Conservation (phyloP, 2,888 invertebrate species). For the Chromoteleia sp. region DNA sequence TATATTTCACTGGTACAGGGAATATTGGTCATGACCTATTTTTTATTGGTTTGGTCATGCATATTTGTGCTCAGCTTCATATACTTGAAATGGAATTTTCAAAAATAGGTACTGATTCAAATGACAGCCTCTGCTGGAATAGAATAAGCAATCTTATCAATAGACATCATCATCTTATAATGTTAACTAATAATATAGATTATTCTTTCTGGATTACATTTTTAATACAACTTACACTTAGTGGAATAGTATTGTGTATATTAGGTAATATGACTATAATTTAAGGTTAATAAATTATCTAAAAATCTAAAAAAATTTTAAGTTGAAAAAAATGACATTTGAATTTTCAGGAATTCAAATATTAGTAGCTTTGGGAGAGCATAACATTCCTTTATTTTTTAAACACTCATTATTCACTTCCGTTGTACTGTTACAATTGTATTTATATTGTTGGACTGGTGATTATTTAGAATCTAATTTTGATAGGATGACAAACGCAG, state of each 20-base stretch:
- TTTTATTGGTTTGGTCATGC: constrained; percentile 78
- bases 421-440: constrained; percentile 58
- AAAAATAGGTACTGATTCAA: constrained; percentile 41
- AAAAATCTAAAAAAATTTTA: no score
- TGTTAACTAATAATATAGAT: constrained; percentile 64
- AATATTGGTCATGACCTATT: constrained; percentile 77
- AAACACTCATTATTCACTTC: constrained; percentile 53
- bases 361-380: constrained; percentile 48
- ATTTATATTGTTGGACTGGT: constrained; percentile 65
- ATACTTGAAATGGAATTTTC: constrained; percentile 74
- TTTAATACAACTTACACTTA: constrained; percentile 68
- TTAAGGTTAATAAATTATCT: no score
- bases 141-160: constrained; percentile 42
- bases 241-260: constrained; percentile 63
- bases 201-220: constrained; percentile 68
- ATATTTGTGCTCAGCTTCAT: constrained; percentile 81
- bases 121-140: not conserved
- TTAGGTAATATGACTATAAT: constrained; percentile 59
- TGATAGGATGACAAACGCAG: constrained; percentile 47
- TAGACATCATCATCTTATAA: constrained; percentile 72
- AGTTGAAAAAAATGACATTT: not conserved
- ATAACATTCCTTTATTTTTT: constrained; percentile 37
- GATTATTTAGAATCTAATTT: constrained; percentile 62
- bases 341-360: constrained; percentile 63
- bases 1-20: constrained; percentile 53